Conservation (phyloP, 2,888 invertebrate species). For the Platycnemis pennipes region DNA sequence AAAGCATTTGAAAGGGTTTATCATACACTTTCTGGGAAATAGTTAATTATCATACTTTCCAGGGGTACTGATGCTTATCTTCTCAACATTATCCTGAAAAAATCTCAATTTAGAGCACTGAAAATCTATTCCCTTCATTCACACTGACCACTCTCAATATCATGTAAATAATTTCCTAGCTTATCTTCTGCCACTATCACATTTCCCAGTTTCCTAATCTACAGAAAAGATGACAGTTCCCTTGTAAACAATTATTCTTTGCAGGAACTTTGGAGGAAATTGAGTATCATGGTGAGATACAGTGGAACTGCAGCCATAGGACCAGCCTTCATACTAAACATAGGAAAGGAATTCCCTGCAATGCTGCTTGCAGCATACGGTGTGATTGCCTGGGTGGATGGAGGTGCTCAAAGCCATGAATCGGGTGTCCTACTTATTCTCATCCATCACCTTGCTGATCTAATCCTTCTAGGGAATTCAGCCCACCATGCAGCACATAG, state of each 20-base stretch:
- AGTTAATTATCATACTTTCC: no score
- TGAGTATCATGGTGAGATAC: conserved; percentile 53
- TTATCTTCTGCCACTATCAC: neutral
- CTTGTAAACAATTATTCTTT: neutral
- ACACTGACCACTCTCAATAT: no score
- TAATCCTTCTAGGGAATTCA: conserved; percentile 42
- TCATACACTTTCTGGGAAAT: no score
- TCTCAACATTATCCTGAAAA: no score
- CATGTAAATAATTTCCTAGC: no score
- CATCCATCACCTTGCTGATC: conserved; percentile 42
- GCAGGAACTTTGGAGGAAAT: conserved; percentile 55
- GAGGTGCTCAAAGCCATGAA: conserved; percentile 20
- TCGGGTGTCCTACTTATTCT: conserved; percentile 28
- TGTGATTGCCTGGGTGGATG: conserved; percentile 54
- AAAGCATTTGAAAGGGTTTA: no score
- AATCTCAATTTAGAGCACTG: no score
- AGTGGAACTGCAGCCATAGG: conserved; percentile 56
- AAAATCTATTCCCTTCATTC: no score
- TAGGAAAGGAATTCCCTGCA: conserved; percentile 48
- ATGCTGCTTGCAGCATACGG: conserved; percentile 52
- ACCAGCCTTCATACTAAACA: conserved; percentile 46
- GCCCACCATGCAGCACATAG: conserved; percentile 44
- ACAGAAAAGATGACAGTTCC: no score
- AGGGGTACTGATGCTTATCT: no score
- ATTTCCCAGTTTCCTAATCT: no score